phyloP scores from a whole-genome alignment of 2,888 invertebrate species.

The Pseudococcus jackbeardsleyi region DNA sequence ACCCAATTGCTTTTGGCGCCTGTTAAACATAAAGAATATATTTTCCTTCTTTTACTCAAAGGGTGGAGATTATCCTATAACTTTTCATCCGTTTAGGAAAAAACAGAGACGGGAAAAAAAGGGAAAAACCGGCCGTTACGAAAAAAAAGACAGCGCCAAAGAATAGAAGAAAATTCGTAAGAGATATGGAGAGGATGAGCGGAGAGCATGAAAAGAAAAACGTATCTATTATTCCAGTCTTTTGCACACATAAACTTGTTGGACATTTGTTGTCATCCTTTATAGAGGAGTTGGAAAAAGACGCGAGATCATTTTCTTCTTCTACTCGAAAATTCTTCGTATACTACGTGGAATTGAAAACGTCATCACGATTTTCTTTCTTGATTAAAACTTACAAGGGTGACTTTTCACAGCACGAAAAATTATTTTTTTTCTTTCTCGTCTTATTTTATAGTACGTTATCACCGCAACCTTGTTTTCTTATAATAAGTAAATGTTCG shows the following conservation, averaged over 20 bases:
- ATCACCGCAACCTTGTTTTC: slow-evolving; percentile 64
- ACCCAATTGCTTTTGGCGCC: slow-evolving; percentile 65
- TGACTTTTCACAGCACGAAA: slow-evolving; percentile 59
- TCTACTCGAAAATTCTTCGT: slow-evolving; percentile 56
- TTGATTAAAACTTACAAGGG: slow-evolving; percentile 65
- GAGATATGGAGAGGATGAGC: slow-evolving; percentile 32
- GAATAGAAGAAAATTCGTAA: slow-evolving; percentile 58
- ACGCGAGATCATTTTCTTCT: slow-evolving; percentile 61
- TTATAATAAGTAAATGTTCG: slow-evolving; percentile 56
- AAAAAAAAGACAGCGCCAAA: slow-evolving; percentile 53
- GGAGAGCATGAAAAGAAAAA: slow-evolving; percentile 51
- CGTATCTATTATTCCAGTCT: slow-evolving; percentile 65
- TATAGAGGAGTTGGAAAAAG: slow-evolving; percentile 63
- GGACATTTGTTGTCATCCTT: slow-evolving; percentile 65
- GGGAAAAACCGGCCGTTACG: slow-evolving; percentile 55
- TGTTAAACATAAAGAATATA: slow-evolving; percentile 65
- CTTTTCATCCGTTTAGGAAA: slow-evolving; percentile 64
- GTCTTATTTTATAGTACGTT: slow-evolving; percentile 28
- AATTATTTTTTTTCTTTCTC: slow-evolving; percentile 57
- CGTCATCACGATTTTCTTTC: slow-evolving; percentile 65
- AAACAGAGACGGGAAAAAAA: slow-evolving; percentile 57
- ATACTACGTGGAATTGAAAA: slow-evolving; percentile 64
- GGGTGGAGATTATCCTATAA: slow-evolving; percentile 65
- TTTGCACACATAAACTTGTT: slow-evolving; percentile 65
- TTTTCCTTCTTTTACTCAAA: slow-evolving; percentile 63